phyloP scores from a whole-genome alignment of 2,113 vertebrate genomes.

The Scytalopus superciliaris region DNA sequence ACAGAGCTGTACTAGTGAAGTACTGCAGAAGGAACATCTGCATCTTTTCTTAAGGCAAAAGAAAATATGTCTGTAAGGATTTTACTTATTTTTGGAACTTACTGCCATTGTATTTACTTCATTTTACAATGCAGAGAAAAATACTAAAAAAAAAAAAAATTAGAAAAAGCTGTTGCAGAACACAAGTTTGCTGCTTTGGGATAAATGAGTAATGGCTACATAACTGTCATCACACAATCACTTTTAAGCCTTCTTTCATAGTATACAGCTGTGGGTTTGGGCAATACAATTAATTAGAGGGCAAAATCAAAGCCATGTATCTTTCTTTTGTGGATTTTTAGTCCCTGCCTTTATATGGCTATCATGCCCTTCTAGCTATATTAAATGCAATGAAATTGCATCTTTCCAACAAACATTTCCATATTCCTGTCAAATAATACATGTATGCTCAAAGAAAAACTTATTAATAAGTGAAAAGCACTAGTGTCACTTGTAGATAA shows the following conservation, averaged over 20 bases:
- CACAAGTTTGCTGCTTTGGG: background rate
- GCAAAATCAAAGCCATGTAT: constrained; percentile 45
- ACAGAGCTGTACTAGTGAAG: background rate
- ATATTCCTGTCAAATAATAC: background rate
- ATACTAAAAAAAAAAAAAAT: background rate
- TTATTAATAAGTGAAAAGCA: background rate
- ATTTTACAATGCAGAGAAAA: background rate
- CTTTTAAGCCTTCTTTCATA: constrained; percentile 27
- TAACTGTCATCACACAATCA: constrained; percentile 45
- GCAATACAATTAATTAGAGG: constrained; percentile 17
- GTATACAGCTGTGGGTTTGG: background rate
- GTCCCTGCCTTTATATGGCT: background rate
- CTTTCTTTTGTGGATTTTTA: constrained; percentile 19
- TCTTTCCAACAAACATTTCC: background rate
- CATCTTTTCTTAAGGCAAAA: background rate
- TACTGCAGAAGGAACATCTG: background rate
- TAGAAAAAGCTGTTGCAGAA: constrained; percentile 30
- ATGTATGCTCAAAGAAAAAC: background rate
- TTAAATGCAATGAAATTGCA: background rate
- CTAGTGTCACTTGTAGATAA: background rate
- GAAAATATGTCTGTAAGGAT: background rate
- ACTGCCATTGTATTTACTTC: background rate
- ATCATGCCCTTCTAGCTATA: background rate
- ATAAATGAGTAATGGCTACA: constrained; percentile 36
- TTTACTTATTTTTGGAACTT: background rate